A percentile compares a stretch with the other conserved stretches of the same genome.
phyloP scores from a whole-genome alignment of 2,888 invertebrate genomes.

The Cephus rjabovi region DNA sequence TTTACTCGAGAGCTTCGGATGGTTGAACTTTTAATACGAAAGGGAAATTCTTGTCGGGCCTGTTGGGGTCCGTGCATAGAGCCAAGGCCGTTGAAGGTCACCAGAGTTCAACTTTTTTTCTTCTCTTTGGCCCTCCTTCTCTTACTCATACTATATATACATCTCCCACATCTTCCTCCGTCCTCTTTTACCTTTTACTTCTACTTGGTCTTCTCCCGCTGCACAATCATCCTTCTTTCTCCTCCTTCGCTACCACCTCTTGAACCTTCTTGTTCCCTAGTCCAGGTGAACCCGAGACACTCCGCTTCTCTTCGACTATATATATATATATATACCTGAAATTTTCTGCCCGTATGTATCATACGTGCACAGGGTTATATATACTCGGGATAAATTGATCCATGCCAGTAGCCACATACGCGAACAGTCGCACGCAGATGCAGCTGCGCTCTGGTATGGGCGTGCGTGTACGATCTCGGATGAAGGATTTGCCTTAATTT shows the following conservation, averaged over 20 bases:
- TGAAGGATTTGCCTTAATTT: neutral
- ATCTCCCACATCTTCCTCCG: too few relatives aligned
- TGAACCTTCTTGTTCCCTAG: neutral
- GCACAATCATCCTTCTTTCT: neutral
- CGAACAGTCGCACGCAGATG: neutral
- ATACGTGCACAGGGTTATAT: neutral
- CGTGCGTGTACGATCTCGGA: neutral
- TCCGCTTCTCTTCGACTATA: neutral
- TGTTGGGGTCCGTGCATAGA: slow-evolving; percentile 33
- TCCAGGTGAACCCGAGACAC: neutral
- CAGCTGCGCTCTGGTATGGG: neutral
- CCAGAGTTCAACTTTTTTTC: slow-evolving; percentile 42
- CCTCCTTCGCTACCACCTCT: neutral
- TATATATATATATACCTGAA: neutral
- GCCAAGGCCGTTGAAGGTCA: slow-evolving; percentile 53
- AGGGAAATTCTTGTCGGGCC: slow-evolving; percentile 35
- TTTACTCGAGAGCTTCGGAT: slow-evolving; percentile 1
- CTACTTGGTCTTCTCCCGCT: neutral
- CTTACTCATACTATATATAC: slow-evolving; percentile 1
- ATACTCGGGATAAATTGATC: neutral
- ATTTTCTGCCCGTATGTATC: neutral
- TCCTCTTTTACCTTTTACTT: neutral
- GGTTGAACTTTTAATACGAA: slow-evolving; percentile 29
- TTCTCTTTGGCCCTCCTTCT: slow-evolving; percentile 19
- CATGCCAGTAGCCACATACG: neutral